Conservation (phyloP, 2,113 vertebrate species). For the Amphiprion percula region DNA sequence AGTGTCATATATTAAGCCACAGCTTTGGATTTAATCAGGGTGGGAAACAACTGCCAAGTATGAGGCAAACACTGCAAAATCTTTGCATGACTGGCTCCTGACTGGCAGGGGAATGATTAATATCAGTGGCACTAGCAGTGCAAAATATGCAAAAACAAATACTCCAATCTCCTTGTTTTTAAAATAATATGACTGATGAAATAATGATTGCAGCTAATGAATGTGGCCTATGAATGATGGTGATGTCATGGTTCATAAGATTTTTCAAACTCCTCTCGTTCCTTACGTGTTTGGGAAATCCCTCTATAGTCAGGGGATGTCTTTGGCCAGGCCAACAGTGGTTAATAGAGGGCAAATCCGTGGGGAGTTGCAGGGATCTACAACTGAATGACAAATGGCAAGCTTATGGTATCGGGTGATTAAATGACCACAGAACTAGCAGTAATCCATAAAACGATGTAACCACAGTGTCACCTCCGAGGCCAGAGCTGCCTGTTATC, state of each 20-base stretch:
- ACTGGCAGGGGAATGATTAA: slow-evolving; percentile 4
- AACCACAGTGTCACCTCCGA: slow-evolving; percentile 58
- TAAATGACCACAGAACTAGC: slow-evolving; percentile 52
- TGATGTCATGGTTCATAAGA: not conserved
- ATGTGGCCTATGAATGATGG: not conserved
- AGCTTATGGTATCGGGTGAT: slow-evolving; percentile 59
- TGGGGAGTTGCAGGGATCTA: slow-evolving; percentile 39
- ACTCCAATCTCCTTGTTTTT: not conserved
- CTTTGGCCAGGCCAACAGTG: slow-evolving; percentile 12
- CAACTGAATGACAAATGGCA: slow-evolving; percentile 55
- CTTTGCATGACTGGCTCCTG: slow-evolving; percentile 15
- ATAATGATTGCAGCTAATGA: not conserved
- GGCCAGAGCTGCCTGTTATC: slow-evolving; percentile 26
- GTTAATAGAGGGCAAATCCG: slow-evolving; percentile 62
- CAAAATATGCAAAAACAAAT: slow-evolving; percentile 1
- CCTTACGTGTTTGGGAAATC: slow-evolving; percentile 27
- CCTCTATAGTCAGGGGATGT: slow-evolving; percentile 25
- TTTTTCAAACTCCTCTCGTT: not conserved
- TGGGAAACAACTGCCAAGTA: slow-evolving; percentile 2
- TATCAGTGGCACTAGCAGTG: slow-evolving; percentile 1
- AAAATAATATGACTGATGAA: slow-evolving; percentile 8
- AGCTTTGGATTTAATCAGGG: slow-evolving; percentile 14
- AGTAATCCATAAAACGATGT: slow-evolving; percentile 71
- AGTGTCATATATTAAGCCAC: slow-evolving; percentile 15
- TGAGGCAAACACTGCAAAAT: slow-evolving; percentile 33